phyloP scores from a whole-genome alignment of 1,140 invertebrate species.

The Cyphomyrmex costatus region DNA sequence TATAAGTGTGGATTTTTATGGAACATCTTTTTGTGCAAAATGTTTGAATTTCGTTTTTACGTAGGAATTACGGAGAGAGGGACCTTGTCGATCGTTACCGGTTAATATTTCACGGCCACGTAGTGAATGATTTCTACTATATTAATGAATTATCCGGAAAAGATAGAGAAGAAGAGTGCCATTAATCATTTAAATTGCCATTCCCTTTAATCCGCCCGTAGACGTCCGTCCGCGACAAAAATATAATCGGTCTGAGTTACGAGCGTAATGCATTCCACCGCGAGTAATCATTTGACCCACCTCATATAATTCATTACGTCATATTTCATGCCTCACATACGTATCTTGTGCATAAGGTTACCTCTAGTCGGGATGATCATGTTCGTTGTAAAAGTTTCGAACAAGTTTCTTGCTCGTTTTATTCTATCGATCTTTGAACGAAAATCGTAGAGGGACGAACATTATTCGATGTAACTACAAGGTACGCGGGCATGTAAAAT shows the following conservation, averaged over 20 bases:
- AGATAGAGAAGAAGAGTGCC: conserved; percentile 35
- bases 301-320: conserved; percentile 44
- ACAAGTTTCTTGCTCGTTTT: background rate
- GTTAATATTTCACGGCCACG: conserved; percentile 55
- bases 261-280: conserved; percentile 49
- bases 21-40: background rate
- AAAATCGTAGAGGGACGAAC: background rate
- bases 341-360: conserved; percentile 13
- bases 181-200: conserved; percentile 63
- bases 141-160: conserved; percentile 56
- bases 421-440: conserved; percentile 1
- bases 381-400: conserved; percentile 18
- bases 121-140: conserved; percentile 58
- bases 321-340: conserved; percentile 32
- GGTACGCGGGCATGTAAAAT: background rate
- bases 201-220: conserved; percentile 56
- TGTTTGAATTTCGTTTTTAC: conserved; percentile 6
- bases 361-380: background rate
- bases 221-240: conserved; percentile 47
- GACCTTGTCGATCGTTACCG: conserved; percentile 20
- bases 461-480: conserved; percentile 21
- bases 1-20: background rate
- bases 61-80: background rate
- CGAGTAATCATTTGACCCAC: conserved; percentile 53
- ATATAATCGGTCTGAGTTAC: conserved; percentile 63